A percentile compares a stretch with the other conserved stretches of the same genome.
These are phyloP conservation scores for Clunio marinus DNA, from an alignment of 2,888 invertebrate species.

Conservation along the genomic window DNA sequence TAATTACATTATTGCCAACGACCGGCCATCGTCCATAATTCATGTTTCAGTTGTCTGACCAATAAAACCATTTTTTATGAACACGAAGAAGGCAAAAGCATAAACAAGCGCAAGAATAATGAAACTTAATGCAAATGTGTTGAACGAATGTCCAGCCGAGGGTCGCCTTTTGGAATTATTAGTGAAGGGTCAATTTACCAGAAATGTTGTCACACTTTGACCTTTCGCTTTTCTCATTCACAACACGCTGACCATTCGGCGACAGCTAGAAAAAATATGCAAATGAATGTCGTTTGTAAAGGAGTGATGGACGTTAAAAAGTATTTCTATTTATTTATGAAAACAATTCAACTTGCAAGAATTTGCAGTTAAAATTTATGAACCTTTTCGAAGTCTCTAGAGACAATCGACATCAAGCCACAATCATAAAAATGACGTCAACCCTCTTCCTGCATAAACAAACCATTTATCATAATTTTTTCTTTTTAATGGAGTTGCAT, in stretches of 20 bases:
- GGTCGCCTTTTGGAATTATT: neutral
- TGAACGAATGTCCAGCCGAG: slow-evolving; percentile 15
- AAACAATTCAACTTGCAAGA: neutral
- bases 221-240: slow-evolving; percentile 14
- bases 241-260: slow-evolving; percentile 2
- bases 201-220: slow-evolving; percentile 36
- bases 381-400: neutral
- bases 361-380: slow-evolving; percentile 35
- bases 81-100: no score
- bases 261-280: slow-evolving; percentile 33
- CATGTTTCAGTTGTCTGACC: slow-evolving; percentile 28
- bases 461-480: slow-evolving; percentile 1
- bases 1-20: slow-evolving; percentile 32
- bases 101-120: slow-evolving; percentile 22
- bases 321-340: neutral
- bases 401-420: neutral
- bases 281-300: neutral
- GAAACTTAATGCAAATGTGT: slow-evolving; percentile 36
- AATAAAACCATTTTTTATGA: slow-evolving; percentile 30
- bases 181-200: slow-evolving; percentile 31
- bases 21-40: slow-evolving; percentile 26
- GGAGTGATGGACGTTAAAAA: slow-evolving; percentile 23
- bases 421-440: neutral
- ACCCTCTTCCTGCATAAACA: neutral
- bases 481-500: no score